Evolutionary conservation across 1,140 invertebrate species (phyloP).

Genomic region (Habropoda laboriosa): DNA sequence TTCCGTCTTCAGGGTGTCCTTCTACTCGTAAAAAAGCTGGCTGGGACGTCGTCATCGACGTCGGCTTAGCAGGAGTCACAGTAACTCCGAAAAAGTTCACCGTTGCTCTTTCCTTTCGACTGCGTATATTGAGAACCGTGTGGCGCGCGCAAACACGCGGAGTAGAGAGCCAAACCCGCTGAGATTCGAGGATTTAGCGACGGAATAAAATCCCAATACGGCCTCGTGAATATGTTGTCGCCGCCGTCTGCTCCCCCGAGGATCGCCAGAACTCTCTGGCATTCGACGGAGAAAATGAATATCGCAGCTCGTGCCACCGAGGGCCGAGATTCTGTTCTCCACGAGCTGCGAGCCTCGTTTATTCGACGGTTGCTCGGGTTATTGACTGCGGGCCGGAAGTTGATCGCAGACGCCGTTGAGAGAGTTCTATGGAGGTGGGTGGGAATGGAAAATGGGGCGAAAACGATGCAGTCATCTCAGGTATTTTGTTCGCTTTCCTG

Average conservation of each 20-base stretch:
- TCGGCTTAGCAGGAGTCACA: conserved; percentile 55
- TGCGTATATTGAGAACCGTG: neutral
- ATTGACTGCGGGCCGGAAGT: conserved; percentile 20
- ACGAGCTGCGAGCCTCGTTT: neutral
- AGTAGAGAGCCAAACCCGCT: conserved; percentile 37
- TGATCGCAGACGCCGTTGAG: neutral
- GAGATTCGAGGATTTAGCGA: conserved; percentile 66
- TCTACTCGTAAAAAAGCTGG: conserved; percentile 46
- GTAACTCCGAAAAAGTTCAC: conserved; percentile 58
- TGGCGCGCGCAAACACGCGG: conserved; percentile 27
- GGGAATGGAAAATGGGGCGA: neutral
- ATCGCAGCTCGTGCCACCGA: conserved; percentile 25
- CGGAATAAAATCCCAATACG: conserved; percentile 71
- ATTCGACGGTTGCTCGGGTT: conserved; percentile 9
- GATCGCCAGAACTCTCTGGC: conserved; percentile 15
- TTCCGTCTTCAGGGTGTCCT: conserved; percentile 44
- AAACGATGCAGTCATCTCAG: neutral
- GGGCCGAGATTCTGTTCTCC: neutral
- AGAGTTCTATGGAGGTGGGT: neutral
- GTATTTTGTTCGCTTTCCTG: too few relatives aligned
- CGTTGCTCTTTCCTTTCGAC: neutral
- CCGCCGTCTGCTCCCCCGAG: conserved; percentile 7
- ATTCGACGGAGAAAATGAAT: conserved; percentile 43
- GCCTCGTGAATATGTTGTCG: conserved; percentile 67
- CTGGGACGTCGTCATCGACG: conserved; percentile 45